Evolutionary conservation across 1,140 invertebrate species (phyloP).

Genomic region (Cydia amplana): DNA sequence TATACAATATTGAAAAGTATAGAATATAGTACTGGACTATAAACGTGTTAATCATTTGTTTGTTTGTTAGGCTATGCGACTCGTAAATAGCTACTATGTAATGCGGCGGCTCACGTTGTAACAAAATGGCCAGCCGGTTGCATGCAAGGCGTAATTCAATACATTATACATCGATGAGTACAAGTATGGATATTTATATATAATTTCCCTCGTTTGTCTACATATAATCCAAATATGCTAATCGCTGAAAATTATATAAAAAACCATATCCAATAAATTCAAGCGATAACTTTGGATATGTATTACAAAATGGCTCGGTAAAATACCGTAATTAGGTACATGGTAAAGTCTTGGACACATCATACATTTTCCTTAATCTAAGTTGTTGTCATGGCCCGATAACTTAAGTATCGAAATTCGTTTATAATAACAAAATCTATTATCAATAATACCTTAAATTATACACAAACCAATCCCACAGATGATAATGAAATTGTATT

Average conservation of each 20-base stretch:
- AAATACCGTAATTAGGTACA: constrained; percentile 1
- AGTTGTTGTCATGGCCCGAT: constrained; percentile 72
- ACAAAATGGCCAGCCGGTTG: background rate
- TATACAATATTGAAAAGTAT: background rate
- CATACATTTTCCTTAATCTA: constrained; percentile 52
- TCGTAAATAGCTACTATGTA: constrained; percentile 1
- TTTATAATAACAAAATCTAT: constrained; percentile 66
- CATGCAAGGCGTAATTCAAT: background rate
- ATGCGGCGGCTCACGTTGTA: background rate
- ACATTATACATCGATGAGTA: constrained; percentile 29
- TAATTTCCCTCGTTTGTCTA: background rate
- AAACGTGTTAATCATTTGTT: background rate
- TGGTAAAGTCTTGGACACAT: constrained; percentile 53
- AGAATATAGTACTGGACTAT: background rate
- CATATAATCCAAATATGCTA: background rate
- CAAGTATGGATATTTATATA: background rate
- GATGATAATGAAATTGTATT: constrained; percentile 68
- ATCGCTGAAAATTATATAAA: background rate
- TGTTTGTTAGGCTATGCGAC: background rate
- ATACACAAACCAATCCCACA: constrained; percentile 69
- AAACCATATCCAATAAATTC: background rate
- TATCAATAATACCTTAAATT: constrained; percentile 63
- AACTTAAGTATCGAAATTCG: constrained; percentile 65
- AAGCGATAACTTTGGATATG: constrained; percentile 24
- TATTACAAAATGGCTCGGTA: constrained; percentile 29